Percentiles rank a stretch among this genome's conserved stretches.
These are phyloP conservation scores for Orthonychiurus folsomi DNA, from an alignment of 2,888 invertebrate species.

Conservation along the genomic window DNA sequence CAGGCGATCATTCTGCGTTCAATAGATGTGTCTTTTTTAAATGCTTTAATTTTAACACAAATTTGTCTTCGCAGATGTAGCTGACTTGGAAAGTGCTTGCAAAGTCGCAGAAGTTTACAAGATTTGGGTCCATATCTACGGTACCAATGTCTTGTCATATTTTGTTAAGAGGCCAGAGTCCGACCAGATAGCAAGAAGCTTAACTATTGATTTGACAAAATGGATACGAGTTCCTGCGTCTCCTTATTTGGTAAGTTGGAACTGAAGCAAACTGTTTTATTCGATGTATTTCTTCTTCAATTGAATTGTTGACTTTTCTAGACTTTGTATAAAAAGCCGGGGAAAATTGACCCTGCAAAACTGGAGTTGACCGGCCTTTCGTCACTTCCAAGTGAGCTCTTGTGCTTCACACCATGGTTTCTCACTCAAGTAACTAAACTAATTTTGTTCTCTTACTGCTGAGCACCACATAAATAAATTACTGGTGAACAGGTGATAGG, in stretches of 20 bases:
- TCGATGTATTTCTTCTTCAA: too few species aligned
- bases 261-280: neutral
- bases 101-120: slow-evolving; percentile 32
- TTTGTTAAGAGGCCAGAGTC: slow-evolving; percentile 34
- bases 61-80: too few species aligned
- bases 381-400: slow-evolving; percentile 28
- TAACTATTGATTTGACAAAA: slow-evolving; percentile 35
- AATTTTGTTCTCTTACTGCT: neutral
- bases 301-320: slow-evolving; percentile 12
- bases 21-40: neutral
- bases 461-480: neutral
- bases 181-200: slow-evolving; percentile 34
- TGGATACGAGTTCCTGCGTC: slow-evolving; percentile 35
- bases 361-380: slow-evolving; percentile 33
- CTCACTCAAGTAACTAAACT: slow-evolving; percentile 27
- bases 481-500: slow-evolving; percentile 31
- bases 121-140: slow-evolving; percentile 38
- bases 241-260: slow-evolving; percentile 32
- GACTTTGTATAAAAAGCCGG: slow-evolving; percentile 36
- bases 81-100: slow-evolving; percentile 29
- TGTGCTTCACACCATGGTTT: slow-evolving; percentile 39
- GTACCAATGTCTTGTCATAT: slow-evolving; percentile 35
- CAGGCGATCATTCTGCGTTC: neutral
- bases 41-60: slow-evolving; percentile 3
- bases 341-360: slow-evolving; percentile 25